Evolutionary conservation across 1,140 invertebrate species (phyloP).

Genomic region (Anthonomus grandis): DNA sequence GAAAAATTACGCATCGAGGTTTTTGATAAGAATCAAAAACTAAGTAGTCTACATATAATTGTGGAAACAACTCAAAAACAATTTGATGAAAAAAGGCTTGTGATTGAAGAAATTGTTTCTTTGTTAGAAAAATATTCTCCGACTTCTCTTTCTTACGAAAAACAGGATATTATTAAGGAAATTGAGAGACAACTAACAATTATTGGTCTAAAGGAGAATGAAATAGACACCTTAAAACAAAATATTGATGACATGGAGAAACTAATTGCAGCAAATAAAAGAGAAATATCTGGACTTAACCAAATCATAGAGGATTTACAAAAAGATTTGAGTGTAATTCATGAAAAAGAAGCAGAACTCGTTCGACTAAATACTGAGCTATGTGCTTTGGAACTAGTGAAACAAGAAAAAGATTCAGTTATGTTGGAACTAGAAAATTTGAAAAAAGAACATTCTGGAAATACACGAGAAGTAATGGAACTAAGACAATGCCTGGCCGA

Average conservation of each 20-base stretch:
- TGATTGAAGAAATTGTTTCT: conserved; percentile 31
- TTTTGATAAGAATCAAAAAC: conserved; percentile 29
- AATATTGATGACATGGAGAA: conserved; percentile 11
- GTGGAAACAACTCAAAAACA: conserved; percentile 33
- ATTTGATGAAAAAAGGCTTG: conserved; percentile 34
- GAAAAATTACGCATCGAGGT: conserved; percentile 10
- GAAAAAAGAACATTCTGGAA: conserved; percentile 15
- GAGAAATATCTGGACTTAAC: conserved; percentile 24
- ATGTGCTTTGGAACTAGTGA: background rate
- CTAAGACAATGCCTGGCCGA: too few species aligned
- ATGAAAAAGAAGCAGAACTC: conserved; percentile 54
- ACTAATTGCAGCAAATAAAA: conserved; percentile 13
- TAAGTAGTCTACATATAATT: conserved; percentile 27
- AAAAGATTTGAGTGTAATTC: conserved; percentile 36
- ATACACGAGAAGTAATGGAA: too few species aligned
- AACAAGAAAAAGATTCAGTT: background rate
- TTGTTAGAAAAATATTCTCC: conserved; percentile 27
- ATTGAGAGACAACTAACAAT: conserved; percentile 26
- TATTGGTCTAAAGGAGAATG: conserved; percentile 15
- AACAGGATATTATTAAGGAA: conserved; percentile 29
- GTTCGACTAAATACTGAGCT: conserved; percentile 9
- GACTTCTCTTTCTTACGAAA: conserved; percentile 28
- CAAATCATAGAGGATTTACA: conserved; percentile 29
- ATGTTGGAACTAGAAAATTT: conserved; percentile 16
- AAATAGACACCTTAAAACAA: conserved; percentile 16